Base-by-base conservation (phyloP, 2,888 invertebrate genomes). In the Macrosoma leucophasiata region DNA sequence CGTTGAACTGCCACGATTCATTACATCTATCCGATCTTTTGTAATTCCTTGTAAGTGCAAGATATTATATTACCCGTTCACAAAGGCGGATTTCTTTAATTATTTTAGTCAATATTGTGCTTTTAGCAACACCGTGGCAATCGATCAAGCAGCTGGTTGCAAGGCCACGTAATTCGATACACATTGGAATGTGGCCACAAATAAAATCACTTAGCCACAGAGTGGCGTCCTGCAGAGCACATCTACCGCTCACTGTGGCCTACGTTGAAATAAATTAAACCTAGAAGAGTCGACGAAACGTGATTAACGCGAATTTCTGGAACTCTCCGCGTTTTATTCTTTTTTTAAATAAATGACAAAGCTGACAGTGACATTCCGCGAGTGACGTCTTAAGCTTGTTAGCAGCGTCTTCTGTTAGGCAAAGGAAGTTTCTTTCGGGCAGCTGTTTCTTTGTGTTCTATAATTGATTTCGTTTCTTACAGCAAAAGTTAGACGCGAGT, bases 171-270 rank as follows among this genome's bases (percentile, higher is more conserved):
- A 84, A 84, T 82, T 73, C 72, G 82, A 84, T 82, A 84, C 76
- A 75, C 75, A 71, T 76, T 58, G 79, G 73, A 75, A 78, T 82
- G 79, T 78, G 78, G 74, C 73, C 82, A 77, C 81, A 81, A 82
- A 84, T 79, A 81, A 82, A 84, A 81, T 82, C 84, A 84, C 84
- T 84, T 84, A 82, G 76, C 57, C 52, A 61, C 52, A 49, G 75
- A 79, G 79, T 78, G 84, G 82, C 72, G 61, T 69, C 84, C 79
- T 67, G 76, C 58, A 49, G 84, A 39, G 84, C 55, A 48, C 71
- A 67, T 72, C 70, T 67, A 71, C 73, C 61, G 65, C 70, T 67
- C 43, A 62, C 70, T 59, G 36, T 19, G 28, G 28, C 36, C 41
- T 21, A 40, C 31, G 25, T 28, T 30, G 41, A 46, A 39, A 41